phyloP scores from a whole-genome alignment of 2,797 vertebrate genomes.

The Acanthornis magna region DNA sequence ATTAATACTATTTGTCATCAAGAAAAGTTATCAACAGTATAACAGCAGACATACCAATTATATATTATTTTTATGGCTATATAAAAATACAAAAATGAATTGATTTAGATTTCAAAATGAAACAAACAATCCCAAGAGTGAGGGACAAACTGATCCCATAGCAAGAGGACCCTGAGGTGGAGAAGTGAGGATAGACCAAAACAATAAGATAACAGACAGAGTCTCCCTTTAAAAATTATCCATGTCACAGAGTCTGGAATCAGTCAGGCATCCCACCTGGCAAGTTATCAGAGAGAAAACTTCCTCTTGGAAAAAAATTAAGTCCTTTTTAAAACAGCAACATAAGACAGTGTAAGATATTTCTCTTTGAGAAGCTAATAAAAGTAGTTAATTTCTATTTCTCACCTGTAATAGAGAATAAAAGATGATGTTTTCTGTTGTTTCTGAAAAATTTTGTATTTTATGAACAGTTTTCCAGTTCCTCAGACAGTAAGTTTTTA shows the following conservation, averaged over 20 bases:
- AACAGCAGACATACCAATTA: neutral
- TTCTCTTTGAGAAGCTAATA: neutral
- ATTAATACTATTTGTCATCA: neutral
- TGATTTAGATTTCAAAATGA: neutral
- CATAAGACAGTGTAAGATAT: fast-evolving
- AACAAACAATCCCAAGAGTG: neutral
- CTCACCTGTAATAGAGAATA: neutral
- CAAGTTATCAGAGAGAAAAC: neutral
- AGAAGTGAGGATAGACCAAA: neutral
- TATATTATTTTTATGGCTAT: neutral
- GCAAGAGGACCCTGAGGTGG: neutral
- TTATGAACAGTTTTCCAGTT: neutral
- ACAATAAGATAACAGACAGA: neutral
- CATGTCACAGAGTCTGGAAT: neutral
- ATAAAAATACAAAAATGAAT: neutral
- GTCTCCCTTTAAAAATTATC: neutral
- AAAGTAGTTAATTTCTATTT: neutral
- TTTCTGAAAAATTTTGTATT: neutral
- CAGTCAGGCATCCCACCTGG: neutral
- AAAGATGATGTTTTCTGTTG: neutral
- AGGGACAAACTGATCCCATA: fast-evolving
- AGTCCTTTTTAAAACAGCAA: neutral
- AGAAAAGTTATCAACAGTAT: neutral
- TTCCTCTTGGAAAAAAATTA: neutral
- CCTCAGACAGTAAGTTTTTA: neutral